Base-by-base conservation (phyloP, 92 coral and sea anemone species). In the Ricordea florida region DNA sequence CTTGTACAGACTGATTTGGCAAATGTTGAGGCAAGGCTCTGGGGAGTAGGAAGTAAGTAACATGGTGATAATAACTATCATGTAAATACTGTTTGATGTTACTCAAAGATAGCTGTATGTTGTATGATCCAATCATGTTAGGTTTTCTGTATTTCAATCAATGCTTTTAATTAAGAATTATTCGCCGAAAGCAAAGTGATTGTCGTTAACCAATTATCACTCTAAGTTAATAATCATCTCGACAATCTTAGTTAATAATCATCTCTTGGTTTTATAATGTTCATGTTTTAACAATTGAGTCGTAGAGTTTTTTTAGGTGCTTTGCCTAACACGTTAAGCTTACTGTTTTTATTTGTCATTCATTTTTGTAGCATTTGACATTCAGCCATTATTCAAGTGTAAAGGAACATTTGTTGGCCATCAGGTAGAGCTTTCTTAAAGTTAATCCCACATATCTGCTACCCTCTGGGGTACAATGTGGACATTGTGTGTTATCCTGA, bases 341-440 rank as follows among this genome's bases (percentile, higher is more conserved):
- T 14, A 3, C 6, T 18, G 30, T 23, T 11, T 41, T 2, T 58
- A 49, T 50, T 47, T 29, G n/a, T n/a, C n/a, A n/a, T n/a, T n/a
- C n/a, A n/a, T n/a, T 27, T 34, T 47, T 75, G 16, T 34, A 94
- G 98, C 99, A 1, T 96, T 96, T 78, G 99, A 96, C 81, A 90
- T 96, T 32, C 97, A 96, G 59, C 99, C 99, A 1, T 59, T 96
- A 61, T 96, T 96, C 76, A 94, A 94, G 80, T 94, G 98, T 63
- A 93, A 93, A 61, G 98, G 98, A 50, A 94, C 98, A 2, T 94
- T 94, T 69, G 98, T 94, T 48, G 98, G 98, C 1, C 98, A 94
- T 61, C 97, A 93, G 86, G 98, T 92, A 72, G 23, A 57, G 50
- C 50, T 62, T 15, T 10, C 10, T 29, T 6, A 1, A 9, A 20